Evolutionary conservation across 2,888 invertebrate genomes (phyloP).

Genomic region (Polyploca ridens): DNA sequence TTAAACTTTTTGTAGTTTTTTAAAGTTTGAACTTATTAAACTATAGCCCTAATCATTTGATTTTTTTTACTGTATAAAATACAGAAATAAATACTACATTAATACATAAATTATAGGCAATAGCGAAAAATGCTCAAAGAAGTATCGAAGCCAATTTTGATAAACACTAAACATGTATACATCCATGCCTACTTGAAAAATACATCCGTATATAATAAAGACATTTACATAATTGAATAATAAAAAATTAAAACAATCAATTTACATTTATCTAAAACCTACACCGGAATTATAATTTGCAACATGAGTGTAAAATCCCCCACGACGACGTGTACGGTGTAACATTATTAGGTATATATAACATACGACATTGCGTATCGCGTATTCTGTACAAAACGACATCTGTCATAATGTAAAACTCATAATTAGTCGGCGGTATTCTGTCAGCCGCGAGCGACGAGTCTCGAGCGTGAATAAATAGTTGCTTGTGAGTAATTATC

Average conservation of each 20-base stretch:
- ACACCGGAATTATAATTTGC: slow-evolving; percentile 1
- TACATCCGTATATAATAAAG: no score
- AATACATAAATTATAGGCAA: no score
- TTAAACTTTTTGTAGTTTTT: no score
- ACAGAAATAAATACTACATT: no score
- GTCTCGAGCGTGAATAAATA: slow-evolving; percentile 47
- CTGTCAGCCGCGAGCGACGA: slow-evolving; percentile 7
- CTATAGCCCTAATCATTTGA: no score
- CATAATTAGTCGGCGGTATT: slow-evolving; percentile 27
- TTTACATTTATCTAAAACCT: neutral
- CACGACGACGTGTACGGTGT: slow-evolving; percentile 18
- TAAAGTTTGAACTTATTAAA: no score
- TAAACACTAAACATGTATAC: no score
- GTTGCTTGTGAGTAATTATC: slow-evolving; percentile 58
- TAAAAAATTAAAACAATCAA: neutral
- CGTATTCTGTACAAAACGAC: slow-evolving; percentile 33
- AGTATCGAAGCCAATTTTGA: no score
- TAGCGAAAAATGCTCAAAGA: no score
- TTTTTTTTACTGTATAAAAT: no score
- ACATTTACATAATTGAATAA: neutral
- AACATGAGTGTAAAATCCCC: slow-evolving; percentile 1
- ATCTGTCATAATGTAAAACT: slow-evolving; percentile 45
- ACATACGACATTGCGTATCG: slow-evolving; percentile 16
- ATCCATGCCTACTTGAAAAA: no score
- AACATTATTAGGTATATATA: slow-evolving; percentile 18